Percentiles rank a stretch among this genome's conserved stretches.
Evolutionary conservation across 2,797 vertebrate genomes (phyloP).

Genomic region (Alectoris magna): DNA sequence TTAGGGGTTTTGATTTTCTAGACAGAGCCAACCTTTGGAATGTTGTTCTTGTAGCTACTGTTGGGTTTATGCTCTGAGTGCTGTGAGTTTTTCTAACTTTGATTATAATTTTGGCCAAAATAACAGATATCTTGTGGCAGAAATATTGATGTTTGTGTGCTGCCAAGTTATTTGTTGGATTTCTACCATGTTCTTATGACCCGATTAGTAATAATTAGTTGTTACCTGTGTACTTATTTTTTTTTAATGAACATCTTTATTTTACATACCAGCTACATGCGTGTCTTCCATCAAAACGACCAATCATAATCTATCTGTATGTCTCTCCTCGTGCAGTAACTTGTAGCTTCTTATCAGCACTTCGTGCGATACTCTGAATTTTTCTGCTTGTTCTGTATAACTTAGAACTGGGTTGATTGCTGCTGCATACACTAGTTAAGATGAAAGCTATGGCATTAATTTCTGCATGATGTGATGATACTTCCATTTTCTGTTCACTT

Average conservation of each 20-base stretch:
- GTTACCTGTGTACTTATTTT: background rate
- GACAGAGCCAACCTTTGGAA: background rate
- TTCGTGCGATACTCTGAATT: background rate
- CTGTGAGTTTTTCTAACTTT: background rate
- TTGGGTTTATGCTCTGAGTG: background rate
- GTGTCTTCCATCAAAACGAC: background rate
- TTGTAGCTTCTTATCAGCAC: background rate
- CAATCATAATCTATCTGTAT: background rate
- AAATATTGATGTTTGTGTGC: accelerated
- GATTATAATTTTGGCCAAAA: background rate
- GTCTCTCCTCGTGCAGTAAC: background rate
- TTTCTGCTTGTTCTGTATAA: background rate
- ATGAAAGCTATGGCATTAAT: background rate
- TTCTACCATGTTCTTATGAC: background rate
- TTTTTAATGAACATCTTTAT: background rate
- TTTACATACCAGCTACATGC: background rate
- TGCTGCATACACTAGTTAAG: background rate
- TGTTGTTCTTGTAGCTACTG: accelerated
- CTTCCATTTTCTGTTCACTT: background rate
- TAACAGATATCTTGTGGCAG: background rate
- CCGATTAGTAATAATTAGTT: background rate
- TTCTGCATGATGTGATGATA: background rate
- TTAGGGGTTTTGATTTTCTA: background rate
- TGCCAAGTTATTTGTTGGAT: background rate
- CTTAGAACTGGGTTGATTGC: background rate